Conservation (phyloP, 2,113 vertebrate species). For the Grus americana region DNA sequence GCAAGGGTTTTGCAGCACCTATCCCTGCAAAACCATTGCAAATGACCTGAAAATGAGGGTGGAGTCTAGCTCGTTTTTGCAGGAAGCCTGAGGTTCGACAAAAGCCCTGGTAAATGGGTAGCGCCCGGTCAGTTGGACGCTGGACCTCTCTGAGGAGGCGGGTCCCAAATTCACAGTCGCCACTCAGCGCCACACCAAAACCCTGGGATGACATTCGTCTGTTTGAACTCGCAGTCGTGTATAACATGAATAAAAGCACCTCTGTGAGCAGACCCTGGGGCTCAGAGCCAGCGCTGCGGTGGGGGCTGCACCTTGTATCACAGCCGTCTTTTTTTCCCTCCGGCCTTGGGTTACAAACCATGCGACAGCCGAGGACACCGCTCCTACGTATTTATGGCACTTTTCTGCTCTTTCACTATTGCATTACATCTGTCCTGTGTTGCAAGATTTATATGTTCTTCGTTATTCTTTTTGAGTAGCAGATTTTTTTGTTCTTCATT, state of each 20-base stretch:
- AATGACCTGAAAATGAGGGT: not conserved
- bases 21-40: not conserved
- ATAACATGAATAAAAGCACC: not conserved
- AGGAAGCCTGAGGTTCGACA: not conserved
- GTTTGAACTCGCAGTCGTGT: not conserved
- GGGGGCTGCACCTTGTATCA: not conserved
- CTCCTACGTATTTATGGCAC: not conserved
- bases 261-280: not conserved
- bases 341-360: not conserved
- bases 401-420: not conserved
- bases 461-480: not conserved
- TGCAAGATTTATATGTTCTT: not conserved
- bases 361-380: not conserved
- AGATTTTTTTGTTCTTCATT: not conserved
- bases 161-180: not conserved
- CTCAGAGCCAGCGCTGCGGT: not conserved
- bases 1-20: not conserved
- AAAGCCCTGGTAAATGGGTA: not conserved
- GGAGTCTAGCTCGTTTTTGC: fast-evolving
- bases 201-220: not conserved
- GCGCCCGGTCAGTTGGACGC: not conserved
- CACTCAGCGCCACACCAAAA: not conserved
- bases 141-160: not conserved
- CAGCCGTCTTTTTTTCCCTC: not conserved
- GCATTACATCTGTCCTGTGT: not conserved